Conservation (phyloP, 2,797 vertebrate species). For the Aulostomus chinensis region DNA sequence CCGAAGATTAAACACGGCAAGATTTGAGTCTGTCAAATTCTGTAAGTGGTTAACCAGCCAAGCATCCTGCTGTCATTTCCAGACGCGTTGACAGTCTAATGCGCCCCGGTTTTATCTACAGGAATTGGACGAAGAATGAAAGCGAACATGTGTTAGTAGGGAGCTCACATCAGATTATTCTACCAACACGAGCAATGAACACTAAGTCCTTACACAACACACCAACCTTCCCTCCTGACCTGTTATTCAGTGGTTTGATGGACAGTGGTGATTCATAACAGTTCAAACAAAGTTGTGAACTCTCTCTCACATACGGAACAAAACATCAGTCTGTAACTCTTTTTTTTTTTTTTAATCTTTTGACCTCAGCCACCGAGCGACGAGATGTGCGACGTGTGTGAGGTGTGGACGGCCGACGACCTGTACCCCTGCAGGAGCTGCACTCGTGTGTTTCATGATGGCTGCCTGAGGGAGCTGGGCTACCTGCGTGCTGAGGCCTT, state of each 20-base stretch:
- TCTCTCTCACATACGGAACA: no score
- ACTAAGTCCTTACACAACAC: no score
- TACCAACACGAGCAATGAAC: no score
- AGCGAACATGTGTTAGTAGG: no score
- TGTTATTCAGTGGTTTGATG: no score
- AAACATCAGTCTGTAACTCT: no score
- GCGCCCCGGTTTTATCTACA: slow-evolving; percentile 9
- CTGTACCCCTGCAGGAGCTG: slow-evolving; percentile 92
- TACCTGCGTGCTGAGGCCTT: slow-evolving; percentile 85
- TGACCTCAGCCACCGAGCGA: slow-evolving; percentile 83
- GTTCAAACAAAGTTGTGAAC: no score
- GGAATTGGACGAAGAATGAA: not conserved
- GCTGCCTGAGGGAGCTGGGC: slow-evolving; percentile 93
- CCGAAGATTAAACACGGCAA: not conserved
- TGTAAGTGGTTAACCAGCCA: slow-evolving; percentile 19
- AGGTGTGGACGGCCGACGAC: slow-evolving; percentile 96
- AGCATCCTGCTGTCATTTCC: slow-evolving; percentile 22
- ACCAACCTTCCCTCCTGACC: no score
- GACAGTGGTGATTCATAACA: no score
- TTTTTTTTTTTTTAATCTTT: no score
- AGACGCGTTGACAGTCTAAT: slow-evolving; percentile 23
- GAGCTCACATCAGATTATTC: no score
- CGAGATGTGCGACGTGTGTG: slow-evolving; percentile 96
- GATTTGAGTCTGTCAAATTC: slow-evolving; percentile 21
- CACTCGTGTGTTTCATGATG: slow-evolving; percentile 92